Percentiles rank a stretch among this genome's conserved stretches.
Conservation (phyloP, 2,797 vertebrate species). For the Nannoperca australis region DNA sequence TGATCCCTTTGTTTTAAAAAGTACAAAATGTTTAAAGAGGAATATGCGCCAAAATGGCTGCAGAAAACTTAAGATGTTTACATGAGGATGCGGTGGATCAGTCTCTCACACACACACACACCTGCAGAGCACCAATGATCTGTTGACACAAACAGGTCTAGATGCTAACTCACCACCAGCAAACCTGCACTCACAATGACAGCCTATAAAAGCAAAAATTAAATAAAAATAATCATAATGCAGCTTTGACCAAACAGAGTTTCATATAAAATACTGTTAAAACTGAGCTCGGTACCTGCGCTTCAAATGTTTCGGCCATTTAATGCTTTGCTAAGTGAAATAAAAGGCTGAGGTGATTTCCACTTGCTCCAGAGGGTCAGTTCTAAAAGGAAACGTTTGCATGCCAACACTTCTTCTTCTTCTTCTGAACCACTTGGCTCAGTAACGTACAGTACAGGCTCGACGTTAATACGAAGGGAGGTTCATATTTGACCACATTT, state of each 20-base stretch:
- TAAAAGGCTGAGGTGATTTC: conserved; percentile 4
- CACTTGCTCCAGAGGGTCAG: conserved; percentile 17
- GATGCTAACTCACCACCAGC: conserved; percentile 8
- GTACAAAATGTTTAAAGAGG: conserved; percentile 42
- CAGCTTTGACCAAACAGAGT: conserved; percentile 35
- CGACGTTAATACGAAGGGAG: conserved; percentile 22
- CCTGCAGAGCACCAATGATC: conserved; percentile 53
- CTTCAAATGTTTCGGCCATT: conserved; percentile 28
- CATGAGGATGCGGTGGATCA: conserved; percentile 18
- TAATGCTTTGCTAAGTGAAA: conserved; percentile 13
- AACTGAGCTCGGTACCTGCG: conserved; percentile 41
- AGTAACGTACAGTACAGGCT: conserved; percentile 49
- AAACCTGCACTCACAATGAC: conserved; percentile 8
- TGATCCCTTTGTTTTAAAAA: conserved; percentile 50
- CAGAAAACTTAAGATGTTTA: conserved; percentile 21
- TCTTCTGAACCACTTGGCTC: conserved; percentile 36
- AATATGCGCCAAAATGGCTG: conserved; percentile 30
- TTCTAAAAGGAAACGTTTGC: conserved; percentile 6
- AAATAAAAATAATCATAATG: conserved; percentile 64
- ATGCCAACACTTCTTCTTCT: conserved; percentile 16
- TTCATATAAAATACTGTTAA: conserved; percentile 72
- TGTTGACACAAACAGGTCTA: conserved; percentile 39
- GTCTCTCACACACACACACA: background rate
- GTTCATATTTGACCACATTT: conserved; percentile 38
- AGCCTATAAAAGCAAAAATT: conserved; percentile 43